phyloP scores from a whole-genome alignment of 2,797 vertebrate species.

The Fratercula arctica region DNA sequence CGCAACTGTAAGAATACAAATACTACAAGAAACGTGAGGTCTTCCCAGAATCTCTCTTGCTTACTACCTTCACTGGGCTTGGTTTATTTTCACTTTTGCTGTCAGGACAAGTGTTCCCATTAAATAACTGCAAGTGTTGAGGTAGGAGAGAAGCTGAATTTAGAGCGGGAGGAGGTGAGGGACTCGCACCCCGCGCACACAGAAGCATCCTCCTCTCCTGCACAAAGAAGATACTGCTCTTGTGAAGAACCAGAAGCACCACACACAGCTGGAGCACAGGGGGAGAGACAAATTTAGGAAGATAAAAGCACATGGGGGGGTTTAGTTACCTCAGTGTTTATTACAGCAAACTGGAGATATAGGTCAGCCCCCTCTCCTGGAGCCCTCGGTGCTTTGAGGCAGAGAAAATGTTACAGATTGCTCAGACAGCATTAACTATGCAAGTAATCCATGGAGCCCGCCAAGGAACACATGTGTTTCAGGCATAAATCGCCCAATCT shows the following conservation, averaged over 20 bases:
- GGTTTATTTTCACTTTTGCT: not conserved
- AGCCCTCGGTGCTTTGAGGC: constrained; percentile 25
- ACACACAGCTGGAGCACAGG: not conserved
- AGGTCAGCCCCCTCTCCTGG: constrained; percentile 39
- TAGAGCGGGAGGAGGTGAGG: not conserved
- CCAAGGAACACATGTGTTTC: constrained; percentile 69
- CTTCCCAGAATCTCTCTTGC: not conserved
- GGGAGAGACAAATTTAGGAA: not conserved
- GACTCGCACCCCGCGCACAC: accelerated
- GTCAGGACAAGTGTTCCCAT: not conserved
- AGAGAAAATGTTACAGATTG: constrained; percentile 49
- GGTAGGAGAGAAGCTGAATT: not conserved
- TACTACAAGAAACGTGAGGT: not conserved
- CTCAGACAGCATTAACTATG: constrained; percentile 59
- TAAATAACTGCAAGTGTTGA: not conserved
- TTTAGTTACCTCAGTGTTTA: constrained; percentile 34
- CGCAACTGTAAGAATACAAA: not conserved
- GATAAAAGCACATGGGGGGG: not conserved
- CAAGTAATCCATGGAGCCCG: constrained; percentile 39
- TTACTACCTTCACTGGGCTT: not conserved
- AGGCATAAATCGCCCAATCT: constrained; percentile 66
- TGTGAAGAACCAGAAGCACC: constrained; percentile 34
- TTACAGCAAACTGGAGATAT: constrained; percentile 13
- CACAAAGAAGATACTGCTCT: not conserved
- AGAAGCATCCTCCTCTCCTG: not conserved